Evolutionary conservation across 2,888 invertebrate genomes (phyloP).

Genomic region (Phytoseiulus persimilis): DNA sequence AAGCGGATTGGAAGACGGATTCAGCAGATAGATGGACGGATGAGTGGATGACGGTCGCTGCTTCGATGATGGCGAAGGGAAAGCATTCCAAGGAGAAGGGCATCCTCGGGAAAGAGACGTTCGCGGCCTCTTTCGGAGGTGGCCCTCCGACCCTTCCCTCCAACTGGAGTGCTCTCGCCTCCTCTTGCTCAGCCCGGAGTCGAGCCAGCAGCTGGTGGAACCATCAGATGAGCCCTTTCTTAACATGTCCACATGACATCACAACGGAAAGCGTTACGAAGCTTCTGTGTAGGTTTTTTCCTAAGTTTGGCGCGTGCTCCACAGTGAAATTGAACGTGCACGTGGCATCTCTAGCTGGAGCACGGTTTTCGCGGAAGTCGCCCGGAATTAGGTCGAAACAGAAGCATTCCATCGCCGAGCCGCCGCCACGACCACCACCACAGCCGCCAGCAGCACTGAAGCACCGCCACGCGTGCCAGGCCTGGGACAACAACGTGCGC

Average conservation of each 20-base stretch:
- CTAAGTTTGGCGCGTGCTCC: conserved; percentile 33
- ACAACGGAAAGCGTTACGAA: conserved; percentile 20
- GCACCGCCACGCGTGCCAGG: not conserved
- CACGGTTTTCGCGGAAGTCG: not conserved
- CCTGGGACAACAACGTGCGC: not conserved
- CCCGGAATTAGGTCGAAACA: not conserved
- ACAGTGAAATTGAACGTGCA: not conserved
- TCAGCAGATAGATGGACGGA: not conserved
- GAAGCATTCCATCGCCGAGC: too few species aligned
- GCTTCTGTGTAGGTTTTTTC: conserved; percentile 23
- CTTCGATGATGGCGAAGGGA: not conserved
- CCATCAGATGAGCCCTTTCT: conserved; percentile 38
- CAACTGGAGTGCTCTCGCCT: conserved; percentile 12
- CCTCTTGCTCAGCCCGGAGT: conserved; percentile 33
- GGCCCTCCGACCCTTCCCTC: conserved; percentile 45
- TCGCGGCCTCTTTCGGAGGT: not conserved
- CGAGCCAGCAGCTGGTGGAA: conserved; percentile 16
- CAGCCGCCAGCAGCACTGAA: not conserved
- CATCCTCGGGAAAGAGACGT: not conserved
- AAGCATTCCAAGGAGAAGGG: not conserved
- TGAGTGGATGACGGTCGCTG: not conserved
- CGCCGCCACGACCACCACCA: not conserved
- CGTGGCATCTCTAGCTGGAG: not conserved
- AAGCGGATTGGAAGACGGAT: not conserved
- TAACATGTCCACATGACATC: conserved; percentile 38